Percentiles rank a stretch among this genome's conserved stretches.
Conservation (phyloP, 2,113 vertebrate genomes). For the Diadophis punctatus region DNA sequence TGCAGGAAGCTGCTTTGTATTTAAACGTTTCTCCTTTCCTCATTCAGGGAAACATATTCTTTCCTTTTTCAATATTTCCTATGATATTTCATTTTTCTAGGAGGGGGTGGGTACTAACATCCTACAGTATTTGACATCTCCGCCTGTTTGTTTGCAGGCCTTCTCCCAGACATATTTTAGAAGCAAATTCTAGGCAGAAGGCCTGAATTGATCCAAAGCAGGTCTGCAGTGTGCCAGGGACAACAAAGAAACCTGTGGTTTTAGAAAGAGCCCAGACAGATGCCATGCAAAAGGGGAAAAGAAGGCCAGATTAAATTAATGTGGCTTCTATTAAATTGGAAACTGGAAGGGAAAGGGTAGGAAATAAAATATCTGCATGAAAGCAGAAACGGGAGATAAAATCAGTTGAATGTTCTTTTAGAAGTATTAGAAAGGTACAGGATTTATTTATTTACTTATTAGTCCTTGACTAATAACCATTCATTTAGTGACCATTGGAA, state of each 20-base stretch:
- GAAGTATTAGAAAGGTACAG: background rate
- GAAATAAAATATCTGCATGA: background rate
- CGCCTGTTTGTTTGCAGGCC: background rate
- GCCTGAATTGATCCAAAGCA: background rate
- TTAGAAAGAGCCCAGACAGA: background rate
- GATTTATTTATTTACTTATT: background rate
- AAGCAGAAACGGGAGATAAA: background rate
- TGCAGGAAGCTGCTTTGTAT: no score
- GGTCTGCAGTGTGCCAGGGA: no score
- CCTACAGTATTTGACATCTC: background rate
- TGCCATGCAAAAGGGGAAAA: background rate
- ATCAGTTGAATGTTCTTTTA: background rate
- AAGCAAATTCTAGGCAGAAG: background rate
- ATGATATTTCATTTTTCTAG: no score
- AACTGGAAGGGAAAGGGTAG: background rate
- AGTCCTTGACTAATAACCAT: background rate
- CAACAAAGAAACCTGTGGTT: background rate
- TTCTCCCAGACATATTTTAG: background rate
- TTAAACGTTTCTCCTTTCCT: no score
- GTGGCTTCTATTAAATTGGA: background rate
- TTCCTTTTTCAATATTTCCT: no score
- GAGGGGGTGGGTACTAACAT: no score
- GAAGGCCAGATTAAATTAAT: background rate
- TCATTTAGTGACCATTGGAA: background rate
- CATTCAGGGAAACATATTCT: no score